These are phyloP conservation scores for Drosophila orena DNA, from an alignment of 1,140 invertebrate species.

Conservation along the genomic window DNA sequence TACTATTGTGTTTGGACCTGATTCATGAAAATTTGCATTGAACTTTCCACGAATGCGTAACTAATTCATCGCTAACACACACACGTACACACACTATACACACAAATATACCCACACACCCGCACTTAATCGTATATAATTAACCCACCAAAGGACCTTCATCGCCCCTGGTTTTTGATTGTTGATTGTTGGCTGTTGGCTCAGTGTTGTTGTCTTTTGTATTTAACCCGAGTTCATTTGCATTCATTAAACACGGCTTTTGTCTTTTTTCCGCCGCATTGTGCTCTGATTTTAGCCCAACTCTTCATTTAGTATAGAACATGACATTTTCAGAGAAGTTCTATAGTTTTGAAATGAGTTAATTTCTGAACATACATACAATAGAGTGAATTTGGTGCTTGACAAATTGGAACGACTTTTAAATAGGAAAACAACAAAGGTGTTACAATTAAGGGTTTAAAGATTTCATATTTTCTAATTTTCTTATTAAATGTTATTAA, in stretches of 20 bases:
- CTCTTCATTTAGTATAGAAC: constrained; percentile 16
- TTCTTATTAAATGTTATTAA: too few relatives aligned
- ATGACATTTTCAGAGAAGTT: constrained; percentile 1
- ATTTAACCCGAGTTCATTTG: constrained; percentile 38
- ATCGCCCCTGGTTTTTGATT: constrained; percentile 28
- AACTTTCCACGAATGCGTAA: constrained; percentile 28
- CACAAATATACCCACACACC: neutral
- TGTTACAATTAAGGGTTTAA: too few relatives aligned
- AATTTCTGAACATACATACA: neutral
- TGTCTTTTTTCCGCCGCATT: neutral
- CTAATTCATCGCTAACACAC: constrained; percentile 33
- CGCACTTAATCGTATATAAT: constrained; percentile 19
- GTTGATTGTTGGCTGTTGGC: constrained; percentile 18
- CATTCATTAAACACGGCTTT: constrained; percentile 32
- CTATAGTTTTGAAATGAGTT: neutral
- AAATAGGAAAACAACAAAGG: too few relatives aligned
- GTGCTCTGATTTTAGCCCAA: constrained; percentile 2
- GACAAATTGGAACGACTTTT: too few relatives aligned
- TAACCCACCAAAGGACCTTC: constrained; percentile 44
- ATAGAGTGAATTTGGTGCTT: too few relatives aligned
- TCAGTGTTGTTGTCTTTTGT: constrained; percentile 21
- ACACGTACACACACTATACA: neutral
- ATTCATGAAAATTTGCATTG: constrained; percentile 10
- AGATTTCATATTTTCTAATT: too few relatives aligned
- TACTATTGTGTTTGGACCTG: neutral